Evolutionary conservation across 2,888 invertebrate genomes (phyloP).

Genomic region (Drosophila pegasa): DNA sequence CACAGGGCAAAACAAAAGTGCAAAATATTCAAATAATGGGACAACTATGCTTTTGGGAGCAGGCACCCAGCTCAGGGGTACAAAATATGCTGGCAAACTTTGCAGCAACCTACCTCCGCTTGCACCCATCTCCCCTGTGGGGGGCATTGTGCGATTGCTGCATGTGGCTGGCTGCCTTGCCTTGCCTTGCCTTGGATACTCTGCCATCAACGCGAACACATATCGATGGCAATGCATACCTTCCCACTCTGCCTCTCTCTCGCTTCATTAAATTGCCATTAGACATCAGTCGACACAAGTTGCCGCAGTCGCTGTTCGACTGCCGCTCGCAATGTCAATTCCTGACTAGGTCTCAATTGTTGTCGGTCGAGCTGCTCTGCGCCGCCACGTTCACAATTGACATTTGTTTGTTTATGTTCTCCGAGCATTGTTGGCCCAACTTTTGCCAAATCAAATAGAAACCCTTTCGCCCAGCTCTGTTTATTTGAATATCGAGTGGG

Average conservation of each 20-base stretch:
- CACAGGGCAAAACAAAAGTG: slow-evolving; percentile 48
- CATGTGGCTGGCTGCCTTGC: slow-evolving; percentile 18
- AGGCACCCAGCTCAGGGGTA: slow-evolving; percentile 13
- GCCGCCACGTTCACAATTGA: slow-evolving; percentile 55
- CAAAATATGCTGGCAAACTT: slow-evolving; percentile 44
- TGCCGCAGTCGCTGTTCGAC: background rate
- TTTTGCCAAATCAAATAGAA: slow-evolving; percentile 52
- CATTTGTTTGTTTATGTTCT: slow-evolving; percentile 77
- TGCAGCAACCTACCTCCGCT: slow-evolving; percentile 43
- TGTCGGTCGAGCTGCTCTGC: slow-evolving; percentile 17
- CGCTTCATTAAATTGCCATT: slow-evolving; percentile 57
- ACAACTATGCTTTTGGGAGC: slow-evolving; percentile 64
- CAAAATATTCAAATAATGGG: slow-evolving; percentile 71
- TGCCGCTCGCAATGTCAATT: slow-evolving; percentile 9
- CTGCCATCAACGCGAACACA: slow-evolving; percentile 7
- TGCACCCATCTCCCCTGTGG: slow-evolving; percentile 1
- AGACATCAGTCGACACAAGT: slow-evolving; percentile 13
- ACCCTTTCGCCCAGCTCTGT: slow-evolving; percentile 16
- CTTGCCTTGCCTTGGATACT: slow-evolving; percentile 3
- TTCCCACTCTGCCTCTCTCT: slow-evolving; percentile 29
- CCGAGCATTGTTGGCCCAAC: slow-evolving; percentile 70
- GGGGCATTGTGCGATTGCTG: slow-evolving; percentile 39
- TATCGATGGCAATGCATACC: slow-evolving; percentile 53
- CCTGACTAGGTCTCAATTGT: slow-evolving; percentile 18
- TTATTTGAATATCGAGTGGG: slow-evolving; percentile 36